Conservation (phyloP, 2,888 invertebrate genomes). For the Cosmorhoe ocellata region DNA sequence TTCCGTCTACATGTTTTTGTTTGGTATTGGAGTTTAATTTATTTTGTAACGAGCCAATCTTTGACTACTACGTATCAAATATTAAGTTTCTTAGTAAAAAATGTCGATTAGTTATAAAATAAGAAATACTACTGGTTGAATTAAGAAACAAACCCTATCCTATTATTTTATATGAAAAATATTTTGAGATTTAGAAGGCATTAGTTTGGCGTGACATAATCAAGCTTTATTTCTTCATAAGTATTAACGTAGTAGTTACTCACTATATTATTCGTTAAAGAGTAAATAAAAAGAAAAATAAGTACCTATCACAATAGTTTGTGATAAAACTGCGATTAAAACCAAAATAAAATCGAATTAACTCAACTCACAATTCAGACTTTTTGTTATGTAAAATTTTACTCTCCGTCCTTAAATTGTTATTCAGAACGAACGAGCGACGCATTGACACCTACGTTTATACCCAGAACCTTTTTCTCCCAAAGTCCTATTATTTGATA, state of each 20-base stretch:
- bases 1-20: conserved; percentile 61
- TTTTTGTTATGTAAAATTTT: conserved; percentile 67
- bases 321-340: conserved; percentile 65
- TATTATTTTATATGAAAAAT: no score
- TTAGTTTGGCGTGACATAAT: no score
- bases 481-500: conserved; percentile 63
- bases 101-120: no score
- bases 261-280: no score
- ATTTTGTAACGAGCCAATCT: conserved; percentile 45
- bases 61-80: conserved; percentile 29
- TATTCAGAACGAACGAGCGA: conserved; percentile 49
- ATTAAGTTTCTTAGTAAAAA: no score
- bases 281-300: no score
- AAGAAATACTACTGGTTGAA: no score
- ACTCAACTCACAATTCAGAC: conserved; percentile 55
- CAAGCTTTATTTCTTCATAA: no score
- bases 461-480: conserved; percentile 51
- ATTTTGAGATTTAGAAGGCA: no score
- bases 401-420: conserved; percentile 64
- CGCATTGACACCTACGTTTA: conserved; percentile 75
- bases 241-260: no score
- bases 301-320: no score
- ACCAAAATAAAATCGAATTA: conserved; percentile 65
- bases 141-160: no score
- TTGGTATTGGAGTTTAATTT: conserved; percentile 52